Conservation (phyloP, 2,113 vertebrate species). For the Melanerpes formicivorus region DNA sequence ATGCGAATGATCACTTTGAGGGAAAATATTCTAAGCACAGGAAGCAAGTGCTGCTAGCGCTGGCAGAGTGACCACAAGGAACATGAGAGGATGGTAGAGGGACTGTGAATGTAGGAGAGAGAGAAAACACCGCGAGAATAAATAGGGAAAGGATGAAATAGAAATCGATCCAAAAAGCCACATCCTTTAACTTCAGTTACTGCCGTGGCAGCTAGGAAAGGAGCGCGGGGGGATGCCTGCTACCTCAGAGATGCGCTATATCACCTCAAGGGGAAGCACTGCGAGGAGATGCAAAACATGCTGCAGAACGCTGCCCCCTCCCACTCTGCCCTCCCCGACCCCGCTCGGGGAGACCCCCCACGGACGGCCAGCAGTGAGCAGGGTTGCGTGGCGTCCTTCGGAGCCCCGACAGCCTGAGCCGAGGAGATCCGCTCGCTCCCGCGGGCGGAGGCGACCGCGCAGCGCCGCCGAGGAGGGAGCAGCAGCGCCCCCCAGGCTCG, state of each 20-base stretch:
- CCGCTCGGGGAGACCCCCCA: background rate
- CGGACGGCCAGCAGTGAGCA: fast-evolving
- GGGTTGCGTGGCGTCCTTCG: too few species aligned
- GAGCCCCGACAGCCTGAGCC: background rate
- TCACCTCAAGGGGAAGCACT: background rate
- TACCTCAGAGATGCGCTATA: background rate
- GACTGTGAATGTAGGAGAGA: background rate
- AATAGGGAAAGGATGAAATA: background rate
- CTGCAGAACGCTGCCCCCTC: background rate
- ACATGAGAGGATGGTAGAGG: fast-evolving
- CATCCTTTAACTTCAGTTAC: background rate
- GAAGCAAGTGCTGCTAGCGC: fast-evolving
- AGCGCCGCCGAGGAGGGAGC: background rate
- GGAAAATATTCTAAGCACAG: too few species aligned
- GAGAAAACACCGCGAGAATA: background rate
- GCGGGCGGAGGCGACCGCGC: background rate
- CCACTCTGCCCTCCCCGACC: background rate
- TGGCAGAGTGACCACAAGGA: background rate
- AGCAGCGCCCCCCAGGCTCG: background rate
- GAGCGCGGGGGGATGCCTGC: fast-evolving
- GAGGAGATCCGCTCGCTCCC: background rate
- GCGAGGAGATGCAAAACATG: background rate
- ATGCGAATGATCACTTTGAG: background rate
- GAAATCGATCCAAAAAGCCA: background rate
- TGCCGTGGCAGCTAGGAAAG: background rate